Evolutionary conservation across 2,797 vertebrate species (phyloP).

Genomic region (Trachurus trachurus): DNA sequence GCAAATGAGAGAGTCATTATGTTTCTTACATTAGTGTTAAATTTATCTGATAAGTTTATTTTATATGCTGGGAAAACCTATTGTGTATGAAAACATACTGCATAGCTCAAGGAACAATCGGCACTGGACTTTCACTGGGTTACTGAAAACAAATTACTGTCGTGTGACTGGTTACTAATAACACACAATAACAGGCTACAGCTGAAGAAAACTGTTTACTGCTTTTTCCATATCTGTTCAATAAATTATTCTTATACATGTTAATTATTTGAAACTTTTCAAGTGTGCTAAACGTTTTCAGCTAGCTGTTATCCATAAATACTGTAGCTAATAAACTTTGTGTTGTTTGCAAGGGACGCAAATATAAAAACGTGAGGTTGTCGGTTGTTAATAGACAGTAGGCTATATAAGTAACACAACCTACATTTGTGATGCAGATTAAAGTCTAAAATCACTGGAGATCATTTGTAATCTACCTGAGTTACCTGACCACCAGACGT

Average conservation of each 20-base stretch:
- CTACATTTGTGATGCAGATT: neutral
- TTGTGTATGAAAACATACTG: too few species aligned
- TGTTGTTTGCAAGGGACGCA: neutral
- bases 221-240: neutral
- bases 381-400: neutral
- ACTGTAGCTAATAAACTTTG: neutral
- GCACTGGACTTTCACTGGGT: too few species aligned
- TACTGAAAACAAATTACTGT: too few species aligned
- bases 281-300: neutral
- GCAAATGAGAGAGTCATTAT: too few species aligned
- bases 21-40: too few species aligned
- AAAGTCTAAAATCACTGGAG: neutral
- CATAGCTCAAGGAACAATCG: too few species aligned
- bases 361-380: neutral
- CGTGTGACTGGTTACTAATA: too few species aligned
- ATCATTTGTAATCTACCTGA: constrained; percentile 28
- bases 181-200: too few species aligned
- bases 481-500: constrained; percentile 69
- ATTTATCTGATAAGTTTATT: too few species aligned
- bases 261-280: neutral
- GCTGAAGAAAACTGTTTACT: too few species aligned
- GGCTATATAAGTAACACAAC: constrained; percentile 6
- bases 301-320: neutral
- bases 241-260: neutral
- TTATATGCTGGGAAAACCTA: too few species aligned